Base-by-base conservation (phyloP, 2,113 vertebrate genomes). In the Phrynosoma platyrhinos region DNA sequence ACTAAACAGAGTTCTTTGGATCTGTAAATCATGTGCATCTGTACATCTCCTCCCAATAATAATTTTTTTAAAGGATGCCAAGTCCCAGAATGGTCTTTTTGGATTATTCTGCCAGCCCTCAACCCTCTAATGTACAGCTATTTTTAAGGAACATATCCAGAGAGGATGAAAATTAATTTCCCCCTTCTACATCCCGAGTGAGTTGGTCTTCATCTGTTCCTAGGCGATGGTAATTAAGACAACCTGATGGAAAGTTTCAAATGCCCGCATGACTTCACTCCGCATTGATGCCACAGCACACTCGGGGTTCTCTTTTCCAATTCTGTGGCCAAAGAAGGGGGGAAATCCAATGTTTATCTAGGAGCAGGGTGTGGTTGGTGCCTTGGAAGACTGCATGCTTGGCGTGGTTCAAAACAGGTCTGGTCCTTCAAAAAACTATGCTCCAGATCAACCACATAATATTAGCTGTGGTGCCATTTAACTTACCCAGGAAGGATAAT, bases 221-320 rank as follows among this genome's bases (percentile, higher is more conserved):
- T 71, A 20, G 23, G 47, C 75, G 8, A 13, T 4, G 64, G 25
- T 82, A 86, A 90, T 64, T 58, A 52, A 79, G 84, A 83, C 32
- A 68, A 87, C 86, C 78, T 36, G 47, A 23, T 77, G 82, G 77
- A 81, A 84, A 55, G 21, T 69, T 81, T n/a, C 32, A 5, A 68
- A 25, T 14, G 66, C 53, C 36, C 2, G 2, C 53, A 32, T 40
- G 76, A 68, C 69, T 20, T 20, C 58, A 12, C 32, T 25, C 62
- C 4, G 20, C 62, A 4, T 74, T 30, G 76, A 52, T 72, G 81
- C 68, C 58, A 27, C 47, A 21, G 27, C 16, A n/a, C 5, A 4
- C 40, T 78, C 42, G 75, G 74, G 18, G 27, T 52, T 53, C 23
- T 27, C 36, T 68, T 52, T 74, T 42, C 74, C 40, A 32, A 40